Conservation (phyloP, 2,113 vertebrate species). For the Strigops habroptila region DNA sequence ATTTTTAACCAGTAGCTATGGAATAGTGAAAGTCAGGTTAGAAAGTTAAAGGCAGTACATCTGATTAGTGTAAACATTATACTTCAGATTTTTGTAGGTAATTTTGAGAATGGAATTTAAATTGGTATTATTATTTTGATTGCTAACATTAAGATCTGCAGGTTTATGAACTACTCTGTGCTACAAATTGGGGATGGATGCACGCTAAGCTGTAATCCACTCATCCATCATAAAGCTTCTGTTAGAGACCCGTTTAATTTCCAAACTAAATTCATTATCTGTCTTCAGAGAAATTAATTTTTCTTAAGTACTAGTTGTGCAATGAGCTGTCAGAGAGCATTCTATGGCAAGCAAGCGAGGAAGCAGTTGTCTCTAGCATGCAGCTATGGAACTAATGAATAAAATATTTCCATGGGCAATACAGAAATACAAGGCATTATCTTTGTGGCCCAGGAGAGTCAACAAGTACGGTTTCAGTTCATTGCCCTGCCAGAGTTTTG, state of each 20-base stretch:
- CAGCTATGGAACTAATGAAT: neutral
- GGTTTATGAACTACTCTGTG: neutral
- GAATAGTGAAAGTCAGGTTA: neutral
- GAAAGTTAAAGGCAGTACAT: neutral
- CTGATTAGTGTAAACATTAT: neutral
- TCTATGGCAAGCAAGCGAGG: neutral
- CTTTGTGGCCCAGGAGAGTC: neutral
- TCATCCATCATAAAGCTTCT: slow-evolving; percentile 17
- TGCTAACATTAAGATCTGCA: neutral
- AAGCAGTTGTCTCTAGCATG: slow-evolving; percentile 15
- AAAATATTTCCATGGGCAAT: neutral
- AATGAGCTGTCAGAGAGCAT: neutral
- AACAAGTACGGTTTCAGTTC: neutral
- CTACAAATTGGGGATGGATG: neutral
- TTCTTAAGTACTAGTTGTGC: neutral
- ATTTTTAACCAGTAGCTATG: neutral
- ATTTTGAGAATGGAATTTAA: neutral
- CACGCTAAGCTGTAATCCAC: neutral
- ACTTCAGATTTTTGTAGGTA: neutral
- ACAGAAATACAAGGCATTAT: neutral
- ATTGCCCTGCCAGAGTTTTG: neutral
- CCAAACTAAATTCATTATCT: slow-evolving; percentile 16
- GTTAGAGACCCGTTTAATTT: slow-evolving; percentile 11
- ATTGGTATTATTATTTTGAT: neutral
- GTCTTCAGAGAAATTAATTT: neutral